Evolutionary conservation across 1,140 invertebrate species (phyloP).

Genomic region (Scaptomyza pallida): DNA sequence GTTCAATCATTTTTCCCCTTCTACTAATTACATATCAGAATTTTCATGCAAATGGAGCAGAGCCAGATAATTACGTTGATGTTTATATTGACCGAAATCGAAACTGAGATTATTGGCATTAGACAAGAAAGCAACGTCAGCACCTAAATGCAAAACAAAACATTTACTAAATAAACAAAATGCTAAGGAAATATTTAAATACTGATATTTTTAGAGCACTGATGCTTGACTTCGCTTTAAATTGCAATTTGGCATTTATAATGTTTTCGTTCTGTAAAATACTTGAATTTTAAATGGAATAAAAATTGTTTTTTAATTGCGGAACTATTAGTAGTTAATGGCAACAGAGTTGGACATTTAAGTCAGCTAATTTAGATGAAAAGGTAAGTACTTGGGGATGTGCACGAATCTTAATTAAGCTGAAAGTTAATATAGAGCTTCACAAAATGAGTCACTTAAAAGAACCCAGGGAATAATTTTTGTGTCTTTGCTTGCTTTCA

Average conservation of each 20-base stretch:
- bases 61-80: not conserved
- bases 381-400: not conserved
- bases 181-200: conserved; percentile 4
- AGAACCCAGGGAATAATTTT: not conserved
- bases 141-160: conserved; percentile 20
- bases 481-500: not conserved
- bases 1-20: not conserved
- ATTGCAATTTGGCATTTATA: conserved; percentile 17
- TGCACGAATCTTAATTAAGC: conserved; percentile 11
- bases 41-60: not conserved
- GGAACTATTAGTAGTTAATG: conserved; percentile 58
- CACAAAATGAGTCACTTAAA: no score
- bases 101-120: conserved; percentile 47
- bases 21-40: not conserved
- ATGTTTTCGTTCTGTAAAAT: conserved; percentile 26
- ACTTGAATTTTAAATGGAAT: conserved; percentile 46
- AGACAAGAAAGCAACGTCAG: conserved; percentile 19
- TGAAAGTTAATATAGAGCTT: not conserved
- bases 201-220: not conserved
- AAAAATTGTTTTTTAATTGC: conserved; percentile 70
- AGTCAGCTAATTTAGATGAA: conserved; percentile 29
- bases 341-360: conserved; percentile 15
- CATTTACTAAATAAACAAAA: conserved; percentile 16
- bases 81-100: not conserved
- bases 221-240: conserved; percentile 22